Evolutionary conservation across 2,113 vertebrate species (phyloP), one percentile per base, ranked within the genome.

Genomic region (Theristicus caerulescens): DNA sequence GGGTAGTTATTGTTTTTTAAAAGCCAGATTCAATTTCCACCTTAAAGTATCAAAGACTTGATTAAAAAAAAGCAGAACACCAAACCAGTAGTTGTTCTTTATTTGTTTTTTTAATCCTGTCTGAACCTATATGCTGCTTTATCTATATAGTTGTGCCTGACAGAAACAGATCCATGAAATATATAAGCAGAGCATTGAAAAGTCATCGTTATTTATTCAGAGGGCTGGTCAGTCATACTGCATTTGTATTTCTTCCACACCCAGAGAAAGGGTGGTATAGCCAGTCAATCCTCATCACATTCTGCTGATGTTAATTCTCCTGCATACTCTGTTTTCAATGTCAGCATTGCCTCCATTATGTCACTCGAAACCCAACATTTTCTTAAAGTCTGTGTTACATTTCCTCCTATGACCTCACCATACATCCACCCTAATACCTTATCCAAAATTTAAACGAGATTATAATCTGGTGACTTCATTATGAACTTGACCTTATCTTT

Each of bases 331-430:
- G 3, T 81, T 91, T 81, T 58, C 64, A 66, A 1, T 70, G 51
- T 84, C 57, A 91, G 29, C 38, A 49, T n/a, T 49, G 18, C 32
- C 51, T 86, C 44, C 16, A 16, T 16, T 18, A 34, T 47, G 47
- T 61, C 52, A 81, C 20, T 64, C 0, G 1, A 88, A 93, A 25
- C 8, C 10, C 21, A 77, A 9, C 5, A 21, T 71, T 79, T 86
- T 67, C 59, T 66, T 67, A 38, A 83, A 91, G 42, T 59, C 52
- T 83, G n/a, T 78, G 22, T 67, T 76, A 71, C n/a, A 57, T 94
- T 95, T 97, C 73, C 69, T 86, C 44, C 27, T 59, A 47, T 87
- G 65, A 93, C 29, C 65, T 97, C 81, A 92, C 12, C 74, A 82
- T 26, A 55, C 19, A 64, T 78, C 25, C 72, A 67, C 49, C 20